Evolutionary conservation across 2,888 invertebrate species (phyloP), one percentile per base, ranked within the genome.

Genomic region (Dasypolia templi): DNA sequence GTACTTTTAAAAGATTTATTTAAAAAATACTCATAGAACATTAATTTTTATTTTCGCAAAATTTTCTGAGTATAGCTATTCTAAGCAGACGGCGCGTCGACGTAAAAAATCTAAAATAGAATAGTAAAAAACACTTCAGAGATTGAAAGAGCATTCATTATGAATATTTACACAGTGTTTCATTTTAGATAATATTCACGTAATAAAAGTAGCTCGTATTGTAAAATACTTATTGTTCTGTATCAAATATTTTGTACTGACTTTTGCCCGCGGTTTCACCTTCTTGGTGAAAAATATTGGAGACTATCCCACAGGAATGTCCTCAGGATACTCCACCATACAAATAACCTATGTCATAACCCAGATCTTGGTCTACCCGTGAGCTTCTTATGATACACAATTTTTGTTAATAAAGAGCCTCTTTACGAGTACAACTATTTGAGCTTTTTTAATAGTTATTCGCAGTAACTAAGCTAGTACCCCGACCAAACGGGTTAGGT

Each of bases 151-250:
- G 17, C 11, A 39, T 29, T 22, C 2, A 14, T 49, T 62, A 62
- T 29, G 26, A 69, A 39, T 42, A 14, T 71, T 58, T 46, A 49
- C 3, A 58, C 44, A 72, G 72, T n/a, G 22, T 59, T 51, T 59
- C 7, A 65, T 14, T 70, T 17, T 3, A 51, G 26, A 17, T 59
- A 59, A 51, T 22, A 26, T 49, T 69, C 26, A 63, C 11, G n/a
- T 71, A 49, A 59, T 11, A 29, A 56, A 68, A 32, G 1, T 17
- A 56, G n/a, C 29, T 46, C 35, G 19, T 35, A 35, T 44, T n/a
- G n/a, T n/a, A n/a, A n/a, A 11, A 22, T 55, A 44, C 14, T 14
- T 44, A 44, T 46, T 7, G 22, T 22, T 49, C 49, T 49, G 22
- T 49, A 49, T 22, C 22, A 7, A 22, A 22, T 49, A 49, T 22